These are phyloP conservation scores for Littorina saxatilis DNA, from an alignment of 1,140 invertebrate species.

Conservation along the genomic window DNA sequence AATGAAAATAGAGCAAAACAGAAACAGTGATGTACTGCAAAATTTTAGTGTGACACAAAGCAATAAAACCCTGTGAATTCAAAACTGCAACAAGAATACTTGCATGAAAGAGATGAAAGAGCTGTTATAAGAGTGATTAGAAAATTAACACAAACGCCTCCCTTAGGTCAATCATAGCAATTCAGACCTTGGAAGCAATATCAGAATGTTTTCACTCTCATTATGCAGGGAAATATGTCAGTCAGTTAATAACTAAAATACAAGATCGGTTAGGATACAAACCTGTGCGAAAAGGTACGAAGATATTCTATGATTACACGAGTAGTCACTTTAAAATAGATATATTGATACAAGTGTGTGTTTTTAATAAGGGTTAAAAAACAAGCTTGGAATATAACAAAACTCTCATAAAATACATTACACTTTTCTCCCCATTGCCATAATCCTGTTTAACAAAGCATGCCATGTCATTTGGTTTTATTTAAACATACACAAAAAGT, in stretches of 20 bases:
- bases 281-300: too few relatives aligned
- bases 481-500: too few relatives aligned
- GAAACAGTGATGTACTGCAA: too few relatives aligned
- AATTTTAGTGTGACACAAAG: too few relatives aligned
- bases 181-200: too few relatives aligned
- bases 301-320: too few relatives aligned
- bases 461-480: too few relatives aligned
- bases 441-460: slow-evolving; percentile 1
- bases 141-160: too few relatives aligned
- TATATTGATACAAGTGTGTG: too few relatives aligned
- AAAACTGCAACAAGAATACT: slow-evolving; percentile 20
- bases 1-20: background rate
- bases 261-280: background rate
- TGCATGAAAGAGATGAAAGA: slow-evolving; percentile 17
- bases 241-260: background rate
- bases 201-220: background rate
- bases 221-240: background rate
- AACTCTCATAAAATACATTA: background rate
- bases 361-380: too few relatives aligned
- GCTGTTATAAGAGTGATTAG: background rate
- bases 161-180: too few relatives aligned
- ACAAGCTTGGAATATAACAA: background rate
- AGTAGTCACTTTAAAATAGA: too few relatives aligned
- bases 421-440: slow-evolving; percentile 17
- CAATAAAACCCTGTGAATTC: background rate